Percentiles rank a stretch among this genome's conserved stretches.
Conservation (phyloP, 1,140 invertebrate species). For the Hylaeus volcanicus region DNA sequence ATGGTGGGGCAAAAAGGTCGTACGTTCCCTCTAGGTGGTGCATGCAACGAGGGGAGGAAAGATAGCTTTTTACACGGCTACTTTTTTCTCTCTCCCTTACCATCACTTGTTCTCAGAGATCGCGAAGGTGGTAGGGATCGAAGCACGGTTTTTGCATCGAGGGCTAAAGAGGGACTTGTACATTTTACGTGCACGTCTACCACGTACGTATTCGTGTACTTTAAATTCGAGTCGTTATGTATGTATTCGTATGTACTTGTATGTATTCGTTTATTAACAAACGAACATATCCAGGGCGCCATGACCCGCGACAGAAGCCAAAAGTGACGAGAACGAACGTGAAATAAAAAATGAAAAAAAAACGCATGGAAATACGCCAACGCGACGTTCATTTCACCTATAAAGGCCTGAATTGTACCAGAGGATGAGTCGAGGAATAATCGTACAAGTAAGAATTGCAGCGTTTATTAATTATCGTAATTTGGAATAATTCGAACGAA, state of each 20-base stretch:
- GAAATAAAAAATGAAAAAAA: too few species aligned
- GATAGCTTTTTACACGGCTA: constrained; percentile 56
- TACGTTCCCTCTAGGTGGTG: constrained; percentile 49
- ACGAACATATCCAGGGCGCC: too few species aligned
- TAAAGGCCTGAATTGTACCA: too few species aligned
- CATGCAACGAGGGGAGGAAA: constrained; percentile 41
- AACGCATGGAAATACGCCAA: too few species aligned
- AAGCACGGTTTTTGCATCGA: constrained; percentile 52
- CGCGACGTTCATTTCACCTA: too few species aligned
- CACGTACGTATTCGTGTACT: neutral
- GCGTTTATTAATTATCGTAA: neutral
- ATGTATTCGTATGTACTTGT: too few species aligned
- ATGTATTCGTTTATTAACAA: too few species aligned
- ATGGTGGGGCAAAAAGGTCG: constrained; percentile 29
- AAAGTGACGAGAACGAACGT: too few species aligned
- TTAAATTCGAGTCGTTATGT: too few species aligned
- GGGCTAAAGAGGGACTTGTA: constrained; percentile 54
- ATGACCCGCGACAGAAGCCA: too few species aligned
- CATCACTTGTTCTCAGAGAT: constrained; percentile 19
- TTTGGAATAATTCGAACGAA: neutral
- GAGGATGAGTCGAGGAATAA: too few species aligned
- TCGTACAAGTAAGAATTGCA: too few species aligned
- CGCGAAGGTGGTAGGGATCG: constrained; percentile 33
- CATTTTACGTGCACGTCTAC: constrained; percentile 36
- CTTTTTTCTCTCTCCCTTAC: constrained; percentile 39